A percentile compares a stretch with the other conserved stretches of the same genome.
phyloP scores from a whole-genome alignment of 2,888 invertebrate genomes.

The Smittia sp. region DNA sequence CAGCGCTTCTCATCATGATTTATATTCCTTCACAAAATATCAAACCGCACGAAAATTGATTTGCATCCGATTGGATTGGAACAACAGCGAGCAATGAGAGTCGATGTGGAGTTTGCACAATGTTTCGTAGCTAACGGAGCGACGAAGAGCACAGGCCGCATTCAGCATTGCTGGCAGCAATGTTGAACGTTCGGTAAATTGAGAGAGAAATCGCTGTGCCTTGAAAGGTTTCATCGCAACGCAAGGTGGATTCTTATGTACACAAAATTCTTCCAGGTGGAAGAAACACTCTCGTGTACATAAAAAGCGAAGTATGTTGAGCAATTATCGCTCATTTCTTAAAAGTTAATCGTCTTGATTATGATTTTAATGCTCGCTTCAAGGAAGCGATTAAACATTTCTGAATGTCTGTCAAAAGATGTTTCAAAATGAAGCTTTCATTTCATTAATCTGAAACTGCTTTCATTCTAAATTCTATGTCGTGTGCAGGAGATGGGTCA shows the following conservation, averaged over 20 bases:
- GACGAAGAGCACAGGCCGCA: not conserved
- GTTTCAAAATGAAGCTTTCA: not conserved
- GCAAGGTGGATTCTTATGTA: no score
- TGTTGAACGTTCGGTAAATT: not conserved
- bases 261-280: not conserved
- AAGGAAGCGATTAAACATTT: not conserved
- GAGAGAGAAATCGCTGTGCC: not conserved
- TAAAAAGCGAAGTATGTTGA: not conserved
- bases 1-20: not conserved
- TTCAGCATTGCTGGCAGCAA: no score
- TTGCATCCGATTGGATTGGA: conserved; percentile 1
- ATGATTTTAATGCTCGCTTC: not conserved
- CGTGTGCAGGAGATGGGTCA: no score
- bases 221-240: no score
- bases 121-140: not conserved
- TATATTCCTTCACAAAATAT: not conserved
- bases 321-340: conserved; percentile 17
- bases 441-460: not conserved
- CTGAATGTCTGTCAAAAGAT: not conserved
- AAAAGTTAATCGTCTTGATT: not conserved
- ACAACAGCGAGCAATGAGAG: not conserved
- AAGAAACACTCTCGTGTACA: not conserved
- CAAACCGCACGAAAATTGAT: not conserved
- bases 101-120: not conserved
- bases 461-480: no score